These are phyloP conservation scores for Nephrotoma appendiculata DNA, from an alignment of 2,888 invertebrate species.

Conservation along the genomic window DNA sequence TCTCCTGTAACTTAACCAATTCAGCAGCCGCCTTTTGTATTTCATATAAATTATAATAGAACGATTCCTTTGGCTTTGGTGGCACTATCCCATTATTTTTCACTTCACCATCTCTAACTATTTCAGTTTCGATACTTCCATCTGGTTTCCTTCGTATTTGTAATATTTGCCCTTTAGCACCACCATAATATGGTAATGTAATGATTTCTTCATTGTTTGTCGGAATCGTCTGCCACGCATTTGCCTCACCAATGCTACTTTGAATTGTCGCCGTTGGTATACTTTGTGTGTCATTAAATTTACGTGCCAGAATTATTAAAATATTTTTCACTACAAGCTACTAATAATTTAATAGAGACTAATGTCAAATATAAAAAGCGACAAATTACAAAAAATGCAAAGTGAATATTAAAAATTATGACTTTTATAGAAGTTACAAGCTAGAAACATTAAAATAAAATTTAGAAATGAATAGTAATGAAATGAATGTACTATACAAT, in stretches of 20 bases:
- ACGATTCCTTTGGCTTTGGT: constrained; percentile 16
- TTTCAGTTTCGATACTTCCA: constrained; percentile 37
- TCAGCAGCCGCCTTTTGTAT: constrained; percentile 42
- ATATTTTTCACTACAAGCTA: neutral
- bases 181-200: constrained; percentile 53
- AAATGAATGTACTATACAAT: neutral
- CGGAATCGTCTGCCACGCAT: neutral
- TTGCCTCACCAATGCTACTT: neutral
- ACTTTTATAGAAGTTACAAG: neutral
- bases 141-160: constrained; percentile 40
- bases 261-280: neutral
- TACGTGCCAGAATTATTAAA: neutral
- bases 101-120: constrained; percentile 20
- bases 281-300: neutral
- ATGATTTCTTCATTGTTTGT: constrained; percentile 15
- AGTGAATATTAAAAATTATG: neutral
- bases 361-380: neutral
- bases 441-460: neutral
- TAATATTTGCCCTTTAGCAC: constrained; percentile 52
- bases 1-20: constrained; percentile 43
- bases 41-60: constrained; percentile 40
- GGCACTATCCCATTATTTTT: neutral
- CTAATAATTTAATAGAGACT: neutral
- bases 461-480: neutral
- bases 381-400: neutral